Evolutionary conservation across 2,888 invertebrate genomes (phyloP).

Genomic region (Stenodema calcarata): DNA sequence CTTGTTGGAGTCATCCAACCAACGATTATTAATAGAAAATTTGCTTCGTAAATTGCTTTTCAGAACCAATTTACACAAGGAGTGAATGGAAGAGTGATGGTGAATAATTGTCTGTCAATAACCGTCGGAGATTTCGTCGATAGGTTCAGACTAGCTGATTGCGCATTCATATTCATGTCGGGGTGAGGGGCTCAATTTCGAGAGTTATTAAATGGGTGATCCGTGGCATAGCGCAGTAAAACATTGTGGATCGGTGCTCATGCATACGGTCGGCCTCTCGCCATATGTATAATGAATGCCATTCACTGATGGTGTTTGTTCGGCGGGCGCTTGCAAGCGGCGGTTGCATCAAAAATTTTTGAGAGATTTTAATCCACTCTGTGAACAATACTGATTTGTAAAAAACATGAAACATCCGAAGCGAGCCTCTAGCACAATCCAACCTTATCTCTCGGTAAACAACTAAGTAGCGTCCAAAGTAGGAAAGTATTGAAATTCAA

Average conservation of each 20-base stretch:
- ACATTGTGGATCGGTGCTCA: background rate
- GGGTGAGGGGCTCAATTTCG: background rate
- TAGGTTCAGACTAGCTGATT: background rate
- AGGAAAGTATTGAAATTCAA: too few species aligned
- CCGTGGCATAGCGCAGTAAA: background rate
- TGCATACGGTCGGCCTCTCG: background rate
- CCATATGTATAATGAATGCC: too few species aligned
- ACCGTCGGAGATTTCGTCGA: background rate
- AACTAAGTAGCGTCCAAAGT: too few species aligned
- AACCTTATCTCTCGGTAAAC: too few species aligned
- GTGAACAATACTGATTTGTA: too few species aligned
- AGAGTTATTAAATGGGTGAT: background rate
- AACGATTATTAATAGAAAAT: background rate
- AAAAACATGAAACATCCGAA: too few species aligned
- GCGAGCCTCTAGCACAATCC: too few species aligned
- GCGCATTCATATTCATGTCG: background rate
- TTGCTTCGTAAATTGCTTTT: background rate
- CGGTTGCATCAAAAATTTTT: too few species aligned
- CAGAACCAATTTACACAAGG: background rate
- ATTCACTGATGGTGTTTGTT: too few species aligned
- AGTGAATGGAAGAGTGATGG: background rate
- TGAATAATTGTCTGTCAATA: conserved; percentile 20
- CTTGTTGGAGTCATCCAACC: background rate
- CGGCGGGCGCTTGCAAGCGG: too few species aligned
- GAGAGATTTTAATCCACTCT: too few species aligned